Conservation (phyloP, 2,888 invertebrate genomes). For the Hoplodrina blanda region DNA sequence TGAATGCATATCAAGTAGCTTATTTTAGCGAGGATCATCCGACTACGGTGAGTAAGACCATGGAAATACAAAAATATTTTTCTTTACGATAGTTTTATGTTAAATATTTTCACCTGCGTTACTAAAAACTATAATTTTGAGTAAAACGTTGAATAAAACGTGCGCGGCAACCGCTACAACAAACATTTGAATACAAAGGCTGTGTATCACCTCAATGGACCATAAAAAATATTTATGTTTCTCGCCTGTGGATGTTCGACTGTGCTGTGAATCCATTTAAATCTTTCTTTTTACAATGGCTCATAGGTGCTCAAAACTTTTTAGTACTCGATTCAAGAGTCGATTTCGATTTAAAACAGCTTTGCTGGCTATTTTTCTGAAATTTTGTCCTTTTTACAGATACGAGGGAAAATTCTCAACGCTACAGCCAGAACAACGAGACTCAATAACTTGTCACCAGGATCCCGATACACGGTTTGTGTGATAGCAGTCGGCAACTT, state of each 20-base stretch:
- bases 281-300: constrained; percentile 81
- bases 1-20: constrained; percentile 96
- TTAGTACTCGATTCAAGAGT: constrained; percentile 62
- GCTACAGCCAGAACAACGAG: constrained; percentile 93
- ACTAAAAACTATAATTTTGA: constrained; percentile 74
- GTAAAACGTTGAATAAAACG: constrained; percentile 77
- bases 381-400: constrained; percentile 84
- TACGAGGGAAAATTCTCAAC: constrained; percentile 94
- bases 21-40: constrained; percentile 92
- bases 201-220: constrained; percentile 90
- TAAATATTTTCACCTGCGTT: constrained; percentile 66
- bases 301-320: constrained; percentile 73
- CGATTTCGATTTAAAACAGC: constrained; percentile 42
- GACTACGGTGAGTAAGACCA: constrained; percentile 87
- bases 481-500: constrained; percentile 95
- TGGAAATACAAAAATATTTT: constrained; percentile 43
- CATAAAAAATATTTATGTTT: constrained; percentile 90
- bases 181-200: constrained; percentile 90
- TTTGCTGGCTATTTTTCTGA: constrained; percentile 1
- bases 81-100: constrained; percentile 40
- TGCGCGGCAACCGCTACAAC: constrained; percentile 83
- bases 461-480: constrained; percentile 96
- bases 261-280: constrained; percentile 84
- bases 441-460: constrained; percentile 94
- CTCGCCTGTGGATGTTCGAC: constrained; percentile 83